A percentile compares a stretch with the other conserved stretches of the same genome.
Conservation (phyloP, 2,113 vertebrate species). For the Athene cunicularia region DNA sequence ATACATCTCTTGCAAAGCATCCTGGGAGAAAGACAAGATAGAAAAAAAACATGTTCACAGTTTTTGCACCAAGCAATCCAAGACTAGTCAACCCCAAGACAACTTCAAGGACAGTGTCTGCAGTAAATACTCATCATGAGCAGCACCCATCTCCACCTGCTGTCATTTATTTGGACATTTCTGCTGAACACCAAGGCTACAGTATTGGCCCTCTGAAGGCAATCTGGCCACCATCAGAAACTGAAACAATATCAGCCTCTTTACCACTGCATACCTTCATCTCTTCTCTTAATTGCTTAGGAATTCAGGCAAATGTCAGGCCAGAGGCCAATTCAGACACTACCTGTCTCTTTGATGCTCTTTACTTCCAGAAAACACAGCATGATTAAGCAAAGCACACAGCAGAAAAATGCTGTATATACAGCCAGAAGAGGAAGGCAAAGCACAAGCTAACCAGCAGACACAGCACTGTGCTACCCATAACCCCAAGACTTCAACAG, state of each 20-base stretch:
- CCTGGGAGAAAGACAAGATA: conserved; percentile 72
- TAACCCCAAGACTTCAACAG: neutral
- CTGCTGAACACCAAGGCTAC: neutral
- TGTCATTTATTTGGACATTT: neutral
- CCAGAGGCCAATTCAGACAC: neutral
- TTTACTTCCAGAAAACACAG: neutral
- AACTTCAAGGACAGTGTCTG: neutral
- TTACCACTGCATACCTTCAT: neutral
- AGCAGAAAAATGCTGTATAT: neutral
- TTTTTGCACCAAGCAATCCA: neutral
- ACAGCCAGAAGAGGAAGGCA: neutral
- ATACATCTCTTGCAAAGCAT: conserved; percentile 93
- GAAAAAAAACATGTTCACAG: neutral
- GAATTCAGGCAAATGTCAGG: neutral
- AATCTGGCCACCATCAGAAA: neutral
- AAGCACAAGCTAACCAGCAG: neutral
- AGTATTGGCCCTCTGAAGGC: neutral
- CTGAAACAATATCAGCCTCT: neutral
- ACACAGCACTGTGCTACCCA: neutral
- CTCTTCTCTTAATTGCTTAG: neutral
- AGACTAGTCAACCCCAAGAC: neutral
- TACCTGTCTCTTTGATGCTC: neutral
- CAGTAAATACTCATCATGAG: neutral
- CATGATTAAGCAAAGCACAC: neutral
- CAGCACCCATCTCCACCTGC: neutral